Evolutionary conservation across 2,797 vertebrate genomes (phyloP).

Genomic region (Phrynocephalus vlangalii): DNA sequence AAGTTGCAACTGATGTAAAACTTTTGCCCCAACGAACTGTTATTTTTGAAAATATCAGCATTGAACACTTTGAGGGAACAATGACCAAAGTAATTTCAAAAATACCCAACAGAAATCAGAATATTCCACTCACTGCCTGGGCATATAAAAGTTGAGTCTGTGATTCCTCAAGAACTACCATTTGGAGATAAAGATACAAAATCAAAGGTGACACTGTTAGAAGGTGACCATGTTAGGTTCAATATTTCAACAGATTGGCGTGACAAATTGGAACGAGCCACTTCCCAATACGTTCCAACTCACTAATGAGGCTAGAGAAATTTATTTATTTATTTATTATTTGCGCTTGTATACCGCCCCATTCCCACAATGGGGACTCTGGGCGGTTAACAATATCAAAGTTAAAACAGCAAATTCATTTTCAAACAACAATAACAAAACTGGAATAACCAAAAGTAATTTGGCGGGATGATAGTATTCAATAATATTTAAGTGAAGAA

Average conservation of each 20-base stretch:
- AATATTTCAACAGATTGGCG: slow-evolving; percentile 98
- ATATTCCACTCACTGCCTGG: slow-evolving; percentile 95
- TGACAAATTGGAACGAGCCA: slow-evolving; percentile 97
- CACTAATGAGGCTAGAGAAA: slow-evolving; percentile 97
- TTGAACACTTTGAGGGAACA: slow-evolving; percentile 98
- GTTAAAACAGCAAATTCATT: too few relatives aligned
- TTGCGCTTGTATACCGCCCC: too few relatives aligned
- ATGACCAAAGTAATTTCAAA: slow-evolving; percentile 98
- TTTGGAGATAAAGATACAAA: slow-evolving; percentile 99
- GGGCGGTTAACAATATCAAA: too few relatives aligned
- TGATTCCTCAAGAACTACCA: slow-evolving; percentile 93
- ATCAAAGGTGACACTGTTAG: slow-evolving; percentile 97
- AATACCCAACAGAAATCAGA: slow-evolving; percentile 98
- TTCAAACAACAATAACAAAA: too few relatives aligned
- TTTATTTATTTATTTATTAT: too few relatives aligned
- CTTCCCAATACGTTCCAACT: slow-evolving; percentile 94
- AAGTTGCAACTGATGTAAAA: slow-evolving; percentile 97
- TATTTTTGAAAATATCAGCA: slow-evolving; percentile 99
- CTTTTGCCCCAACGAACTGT: slow-evolving; percentile 97
- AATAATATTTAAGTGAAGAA: too few relatives aligned
- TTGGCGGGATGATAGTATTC: too few relatives aligned
- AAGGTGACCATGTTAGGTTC: slow-evolving; percentile 96
- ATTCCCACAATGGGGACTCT: too few relatives aligned
- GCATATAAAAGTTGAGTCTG: slow-evolving; percentile 94
- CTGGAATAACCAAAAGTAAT: too few relatives aligned